Evolutionary conservation across 2,888 invertebrate genomes (phyloP).

Genomic region (Gnatocerus cornutus): DNA sequence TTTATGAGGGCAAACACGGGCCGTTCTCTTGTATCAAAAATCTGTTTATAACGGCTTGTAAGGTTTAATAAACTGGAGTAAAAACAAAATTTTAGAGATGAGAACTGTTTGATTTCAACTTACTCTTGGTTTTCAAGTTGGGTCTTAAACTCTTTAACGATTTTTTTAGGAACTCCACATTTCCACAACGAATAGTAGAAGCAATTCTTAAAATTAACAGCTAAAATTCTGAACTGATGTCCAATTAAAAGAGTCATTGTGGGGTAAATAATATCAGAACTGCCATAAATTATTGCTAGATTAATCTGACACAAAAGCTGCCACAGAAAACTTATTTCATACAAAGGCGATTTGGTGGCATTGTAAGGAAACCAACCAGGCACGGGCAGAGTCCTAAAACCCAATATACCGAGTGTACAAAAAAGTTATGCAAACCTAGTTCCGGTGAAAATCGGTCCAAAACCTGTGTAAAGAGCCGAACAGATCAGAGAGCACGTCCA

Average conservation of each 20-base stretch:
- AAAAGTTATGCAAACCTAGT: no score
- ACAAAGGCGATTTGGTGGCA: constrained; percentile 23
- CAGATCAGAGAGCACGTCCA: constrained; percentile 6
- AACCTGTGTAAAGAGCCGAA: no score
- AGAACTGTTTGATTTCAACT: not conserved
- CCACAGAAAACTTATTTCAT: constrained; percentile 20
- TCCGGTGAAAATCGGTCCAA: no score
- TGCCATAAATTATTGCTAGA: constrained; percentile 1
- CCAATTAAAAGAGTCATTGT: constrained; percentile 1
- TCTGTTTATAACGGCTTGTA: not conserved
- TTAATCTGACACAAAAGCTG: constrained; percentile 5
- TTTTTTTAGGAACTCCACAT: constrained; percentile 8
- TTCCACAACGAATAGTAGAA: not conserved
- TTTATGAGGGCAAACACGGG: constrained; percentile 10
- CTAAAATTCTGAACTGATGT: constrained; percentile 24
- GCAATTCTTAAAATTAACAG: constrained; percentile 8
- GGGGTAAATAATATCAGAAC: constrained; percentile 16
- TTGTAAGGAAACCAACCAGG: constrained; percentile 32
- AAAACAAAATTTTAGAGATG: not conserved
- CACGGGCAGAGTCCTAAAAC: constrained; percentile 25
- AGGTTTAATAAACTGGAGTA: not conserved
- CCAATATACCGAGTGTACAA: no score
- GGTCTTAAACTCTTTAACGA: not conserved
- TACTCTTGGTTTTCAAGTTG: not conserved
- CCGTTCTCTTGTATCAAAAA: not conserved